These are phyloP conservation scores for Enteromius paludinosus DNA, from an alignment of 2,797 vertebrate species.

Conservation along the genomic window DNA sequence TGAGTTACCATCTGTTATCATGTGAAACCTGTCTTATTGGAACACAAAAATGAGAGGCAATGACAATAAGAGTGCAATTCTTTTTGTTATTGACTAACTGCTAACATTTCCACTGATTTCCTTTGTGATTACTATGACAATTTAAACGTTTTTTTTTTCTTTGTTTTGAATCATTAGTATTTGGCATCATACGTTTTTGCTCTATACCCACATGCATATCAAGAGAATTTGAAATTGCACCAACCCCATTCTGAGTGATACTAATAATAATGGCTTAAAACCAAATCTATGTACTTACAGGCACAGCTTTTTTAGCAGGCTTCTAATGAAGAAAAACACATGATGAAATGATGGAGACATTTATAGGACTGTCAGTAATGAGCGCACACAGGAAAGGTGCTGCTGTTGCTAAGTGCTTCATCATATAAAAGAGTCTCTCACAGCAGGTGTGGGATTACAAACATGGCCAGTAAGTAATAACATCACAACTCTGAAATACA, in stretches of 20 bases:
- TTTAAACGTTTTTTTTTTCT: slow-evolving; percentile 14
- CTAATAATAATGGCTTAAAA: slow-evolving; percentile 9
- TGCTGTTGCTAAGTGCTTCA: slow-evolving; percentile 59
- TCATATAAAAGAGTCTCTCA: slow-evolving; percentile 72
- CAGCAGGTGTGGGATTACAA: slow-evolving; percentile 75
- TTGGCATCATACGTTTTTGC: background rate
- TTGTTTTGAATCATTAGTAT: slow-evolving; percentile 43
- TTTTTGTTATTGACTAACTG: slow-evolving; percentile 34
- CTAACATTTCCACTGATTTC: slow-evolving; percentile 46
- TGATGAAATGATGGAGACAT: background rate
- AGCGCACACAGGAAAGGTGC: background rate
- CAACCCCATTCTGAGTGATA: background rate
- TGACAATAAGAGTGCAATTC: slow-evolving; percentile 23
- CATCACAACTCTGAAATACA: slow-evolving; percentile 33
- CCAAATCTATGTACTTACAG: background rate
- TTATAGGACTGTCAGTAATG: slow-evolving; percentile 6
- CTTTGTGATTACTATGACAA: slow-evolving; percentile 2
- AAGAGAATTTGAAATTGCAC: background rate
- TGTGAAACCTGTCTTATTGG: slow-evolving; percentile 90
- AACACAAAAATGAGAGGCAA: slow-evolving; percentile 82
- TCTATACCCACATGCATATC: background rate
- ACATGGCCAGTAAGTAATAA: slow-evolving; percentile 72
- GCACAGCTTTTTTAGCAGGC: background rate
- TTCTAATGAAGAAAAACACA: background rate
- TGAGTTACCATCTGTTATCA: slow-evolving; percentile 95